phyloP scores from a whole-genome alignment of 2,888 invertebrate genomes.

The Drosophila nr. fundita region DNA sequence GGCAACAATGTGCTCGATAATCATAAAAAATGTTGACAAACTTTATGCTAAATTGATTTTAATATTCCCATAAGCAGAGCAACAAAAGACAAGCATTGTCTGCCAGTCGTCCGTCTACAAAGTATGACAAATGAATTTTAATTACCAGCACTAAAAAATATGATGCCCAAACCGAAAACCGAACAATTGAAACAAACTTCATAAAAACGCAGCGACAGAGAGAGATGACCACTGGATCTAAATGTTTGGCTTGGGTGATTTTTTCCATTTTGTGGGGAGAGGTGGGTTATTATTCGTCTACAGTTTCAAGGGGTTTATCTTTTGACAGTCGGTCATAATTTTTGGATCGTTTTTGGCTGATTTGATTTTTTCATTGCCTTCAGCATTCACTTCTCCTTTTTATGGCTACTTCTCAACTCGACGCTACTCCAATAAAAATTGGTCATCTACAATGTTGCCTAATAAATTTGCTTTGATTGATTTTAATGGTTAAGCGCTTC shows the following conservation, averaged over 20 bases:
- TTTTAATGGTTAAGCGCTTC: constrained; percentile 83
- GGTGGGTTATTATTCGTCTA: constrained; percentile 12
- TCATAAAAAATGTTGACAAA: constrained; percentile 50
- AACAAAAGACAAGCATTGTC: constrained; percentile 50
- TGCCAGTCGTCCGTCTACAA: constrained; percentile 47
- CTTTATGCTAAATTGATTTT: constrained; percentile 75
- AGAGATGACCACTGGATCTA: constrained; percentile 51
- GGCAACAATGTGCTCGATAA: constrained; percentile 50
- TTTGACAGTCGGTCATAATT: constrained; percentile 69
- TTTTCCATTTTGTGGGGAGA: background rate
- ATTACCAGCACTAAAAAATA: constrained; percentile 67
- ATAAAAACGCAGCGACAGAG: constrained; percentile 52
- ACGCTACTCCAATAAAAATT: constrained; percentile 74
- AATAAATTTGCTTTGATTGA: constrained; percentile 83
- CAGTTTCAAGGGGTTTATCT: constrained; percentile 72
- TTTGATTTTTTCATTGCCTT: constrained; percentile 75
- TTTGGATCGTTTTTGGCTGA: constrained; percentile 72
- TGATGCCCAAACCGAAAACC: constrained; percentile 33
- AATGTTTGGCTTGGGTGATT: constrained; percentile 4
- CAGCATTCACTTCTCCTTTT: constrained; percentile 47
- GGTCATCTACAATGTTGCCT: constrained; percentile 77
- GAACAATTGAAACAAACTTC: constrained; percentile 57
- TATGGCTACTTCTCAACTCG: constrained; percentile 64
- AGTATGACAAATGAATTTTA: constrained; percentile 78
- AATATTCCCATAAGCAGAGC: constrained; percentile 43